Percentiles rank a stretch among this genome's conserved stretches.
phyloP scores from a whole-genome alignment of 2,113 vertebrate genomes.

The Eptatretus burgeri region DNA sequence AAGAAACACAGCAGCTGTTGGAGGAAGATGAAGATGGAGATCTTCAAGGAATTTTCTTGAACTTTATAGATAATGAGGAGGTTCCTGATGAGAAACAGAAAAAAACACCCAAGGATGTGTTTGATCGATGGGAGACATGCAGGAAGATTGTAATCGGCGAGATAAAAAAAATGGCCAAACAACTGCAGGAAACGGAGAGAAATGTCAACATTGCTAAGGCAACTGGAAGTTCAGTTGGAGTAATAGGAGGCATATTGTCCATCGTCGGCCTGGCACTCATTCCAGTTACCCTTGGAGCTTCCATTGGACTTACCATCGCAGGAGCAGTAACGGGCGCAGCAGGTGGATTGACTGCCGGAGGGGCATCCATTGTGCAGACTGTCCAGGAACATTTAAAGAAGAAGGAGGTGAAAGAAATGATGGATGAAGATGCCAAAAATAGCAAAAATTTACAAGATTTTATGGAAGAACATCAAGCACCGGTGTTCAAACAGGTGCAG shows the following conservation, averaged over 20 bases:
- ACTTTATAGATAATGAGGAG: no score
- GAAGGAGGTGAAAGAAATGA: not conserved
- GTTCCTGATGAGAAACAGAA: no score
- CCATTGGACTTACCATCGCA: conserved; percentile 1
- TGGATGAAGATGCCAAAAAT: not conserved
- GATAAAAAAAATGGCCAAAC: not conserved
- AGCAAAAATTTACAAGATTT: not conserved
- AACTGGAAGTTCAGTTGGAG: not conserved
- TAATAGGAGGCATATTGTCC: not conserved
- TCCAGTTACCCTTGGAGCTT: conserved; percentile 2
- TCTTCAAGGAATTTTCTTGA: no score
- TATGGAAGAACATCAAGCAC: not conserved
- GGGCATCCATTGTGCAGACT: not conserved
- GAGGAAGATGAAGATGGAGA: no score
- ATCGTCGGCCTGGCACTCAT: conserved; percentile 3
- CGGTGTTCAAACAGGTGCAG: not conserved
- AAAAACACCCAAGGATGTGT: no score
- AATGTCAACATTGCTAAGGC: conserved; percentile 1
- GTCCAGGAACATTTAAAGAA: not conserved
- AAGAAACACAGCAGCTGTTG: no score
- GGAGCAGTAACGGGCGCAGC: not conserved
- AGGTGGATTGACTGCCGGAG: not conserved
- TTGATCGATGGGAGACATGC: no score
- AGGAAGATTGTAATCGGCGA: no score
- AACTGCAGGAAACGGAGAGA: not conserved